Conservation (phyloP, 2,797 vertebrate species). For the Alosa sapidissima region DNA sequence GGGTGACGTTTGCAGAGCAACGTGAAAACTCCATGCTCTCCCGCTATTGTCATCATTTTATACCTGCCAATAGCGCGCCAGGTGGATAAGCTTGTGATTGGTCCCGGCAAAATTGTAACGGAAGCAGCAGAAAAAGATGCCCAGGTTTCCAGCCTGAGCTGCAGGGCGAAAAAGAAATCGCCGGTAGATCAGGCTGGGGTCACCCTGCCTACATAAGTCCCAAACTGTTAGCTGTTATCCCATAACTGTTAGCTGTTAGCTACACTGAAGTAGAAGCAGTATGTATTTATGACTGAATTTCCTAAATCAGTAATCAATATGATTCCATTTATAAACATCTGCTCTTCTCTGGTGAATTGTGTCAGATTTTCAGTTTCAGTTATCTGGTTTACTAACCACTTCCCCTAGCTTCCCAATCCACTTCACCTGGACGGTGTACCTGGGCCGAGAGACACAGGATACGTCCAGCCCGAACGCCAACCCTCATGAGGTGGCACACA, state of each 20-base stretch:
- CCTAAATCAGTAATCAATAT: background rate
- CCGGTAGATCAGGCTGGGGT: no score
- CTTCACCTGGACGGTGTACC: conserved; percentile 5
- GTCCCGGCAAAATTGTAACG: no score
- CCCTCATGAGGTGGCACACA: background rate
- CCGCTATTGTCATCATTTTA: no score
- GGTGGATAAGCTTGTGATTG: no score
- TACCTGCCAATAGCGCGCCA: no score
- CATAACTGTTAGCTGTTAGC: background rate
- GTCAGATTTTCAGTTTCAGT: background rate
- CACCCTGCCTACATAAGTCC: no score
- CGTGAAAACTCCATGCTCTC: no score
- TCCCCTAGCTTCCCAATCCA: background rate
- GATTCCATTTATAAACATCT: background rate
- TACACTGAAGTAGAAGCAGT: background rate
- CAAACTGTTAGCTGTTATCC: no score
- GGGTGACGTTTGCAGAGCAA: no score
- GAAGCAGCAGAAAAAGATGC: no score
- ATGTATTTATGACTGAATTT: background rate
- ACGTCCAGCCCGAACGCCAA: background rate
- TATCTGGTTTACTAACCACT: background rate
- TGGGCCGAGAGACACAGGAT: background rate
- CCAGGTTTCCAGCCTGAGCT: no score
- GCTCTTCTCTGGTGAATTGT: background rate
- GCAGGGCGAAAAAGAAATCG: no score